Percentiles rank a stretch among this genome's conserved stretches.
phyloP scores from a whole-genome alignment of 2,113 vertebrate species.

The Phalacrocorax aristotelis region DNA sequence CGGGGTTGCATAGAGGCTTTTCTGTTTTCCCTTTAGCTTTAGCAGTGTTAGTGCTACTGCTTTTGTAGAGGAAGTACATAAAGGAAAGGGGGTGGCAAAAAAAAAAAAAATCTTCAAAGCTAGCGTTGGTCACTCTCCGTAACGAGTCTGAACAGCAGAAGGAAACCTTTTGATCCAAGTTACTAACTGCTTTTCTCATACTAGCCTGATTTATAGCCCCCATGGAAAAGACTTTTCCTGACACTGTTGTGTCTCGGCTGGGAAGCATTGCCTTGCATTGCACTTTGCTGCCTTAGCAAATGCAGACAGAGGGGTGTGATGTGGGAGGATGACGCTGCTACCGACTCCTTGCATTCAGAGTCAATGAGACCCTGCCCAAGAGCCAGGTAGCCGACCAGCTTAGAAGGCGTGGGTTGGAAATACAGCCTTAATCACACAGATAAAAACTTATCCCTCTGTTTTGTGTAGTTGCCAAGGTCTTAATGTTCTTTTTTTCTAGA shows the following conservation, averaged over 20 bases:
- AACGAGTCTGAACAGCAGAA: background rate
- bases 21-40: background rate
- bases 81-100: background rate
- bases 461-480: background rate
- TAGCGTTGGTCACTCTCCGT: background rate
- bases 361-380: background rate
- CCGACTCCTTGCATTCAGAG: rapidly evolving
- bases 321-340: rapidly evolving
- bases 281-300: background rate
- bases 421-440: background rate
- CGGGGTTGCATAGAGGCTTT: background rate
- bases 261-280: background rate
- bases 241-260: background rate
- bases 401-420: background rate
- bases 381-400: background rate
- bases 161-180: background rate
- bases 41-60: background rate
- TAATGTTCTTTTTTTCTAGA: background rate
- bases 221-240: background rate
- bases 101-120: background rate
- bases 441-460: rapidly evolving
- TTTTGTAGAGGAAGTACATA: background rate
- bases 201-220: background rate
- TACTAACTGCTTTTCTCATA: background rate
- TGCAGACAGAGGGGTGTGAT: background rate